Conservation (phyloP, 92 coral and sea anemone species). For the Pocillopora meandrina region DNA sequence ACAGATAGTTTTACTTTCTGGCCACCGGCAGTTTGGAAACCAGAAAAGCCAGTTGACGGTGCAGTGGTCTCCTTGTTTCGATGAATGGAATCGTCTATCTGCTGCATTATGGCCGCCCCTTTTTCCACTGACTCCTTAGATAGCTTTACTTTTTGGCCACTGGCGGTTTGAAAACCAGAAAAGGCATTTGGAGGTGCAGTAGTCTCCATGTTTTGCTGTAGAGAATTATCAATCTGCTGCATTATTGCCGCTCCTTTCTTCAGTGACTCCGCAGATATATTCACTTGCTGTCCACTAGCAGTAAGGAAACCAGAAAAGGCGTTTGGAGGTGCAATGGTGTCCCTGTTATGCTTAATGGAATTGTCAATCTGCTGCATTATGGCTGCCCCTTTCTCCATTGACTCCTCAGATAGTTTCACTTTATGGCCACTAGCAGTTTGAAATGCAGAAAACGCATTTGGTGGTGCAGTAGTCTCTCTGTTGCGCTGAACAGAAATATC, state of each 20-base stretch:
- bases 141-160: slow-evolving; percentile 48
- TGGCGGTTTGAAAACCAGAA: slow-evolving; percentile 36
- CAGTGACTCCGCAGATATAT: slow-evolving; percentile 56
- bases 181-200: not conserved
- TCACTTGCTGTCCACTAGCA: slow-evolving; percentile 62
- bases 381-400: slow-evolving; percentile 36
- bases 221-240: slow-evolving; percentile 7
- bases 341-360: not conserved
- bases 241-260: slow-evolving; percentile 53
- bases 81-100: not conserved
- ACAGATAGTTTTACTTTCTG: slow-evolving; percentile 39
- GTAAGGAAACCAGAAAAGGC: slow-evolving; percentile 60
- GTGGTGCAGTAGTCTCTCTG: not conserved
- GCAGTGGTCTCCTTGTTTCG: not conserved
- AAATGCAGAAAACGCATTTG: slow-evolving; percentile 24
- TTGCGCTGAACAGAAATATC: not conserved
- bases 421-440: slow-evolving; percentile 61
- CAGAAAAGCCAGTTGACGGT: not conserved
- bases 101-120: slow-evolving; percentile 29
- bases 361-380: slow-evolving; percentile 31
- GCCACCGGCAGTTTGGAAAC: slow-evolving; percentile 35
- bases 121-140: slow-evolving; percentile 51
- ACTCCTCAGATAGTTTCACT: slow-evolving; percentile 52
- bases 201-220: not conserved
- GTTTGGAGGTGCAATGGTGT: not conserved